Percentiles rank a stretch among this genome's conserved stretches.
These are phyloP conservation scores for Podarcis lilfordi DNA, from an alignment of 2,797 vertebrate species.

Conservation along the genomic window DNA sequence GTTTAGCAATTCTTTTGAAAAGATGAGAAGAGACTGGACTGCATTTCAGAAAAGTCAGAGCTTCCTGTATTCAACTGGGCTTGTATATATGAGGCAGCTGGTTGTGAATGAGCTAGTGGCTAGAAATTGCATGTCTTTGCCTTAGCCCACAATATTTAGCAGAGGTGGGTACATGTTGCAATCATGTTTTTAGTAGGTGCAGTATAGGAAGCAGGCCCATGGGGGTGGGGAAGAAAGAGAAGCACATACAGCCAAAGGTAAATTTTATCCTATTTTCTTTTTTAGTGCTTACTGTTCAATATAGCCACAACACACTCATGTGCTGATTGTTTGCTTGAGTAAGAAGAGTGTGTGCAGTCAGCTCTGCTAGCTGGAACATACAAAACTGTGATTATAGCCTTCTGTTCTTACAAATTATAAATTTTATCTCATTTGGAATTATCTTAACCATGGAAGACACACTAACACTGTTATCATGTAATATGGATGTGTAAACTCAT, in stretches of 20 bases:
- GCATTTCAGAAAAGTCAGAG: not conserved
- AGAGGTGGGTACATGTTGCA: too few relatives aligned
- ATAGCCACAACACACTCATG: not conserved
- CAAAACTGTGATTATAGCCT: not conserved
- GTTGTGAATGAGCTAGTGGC: not conserved
- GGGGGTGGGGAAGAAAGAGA: not conserved
- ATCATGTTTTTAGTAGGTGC: not conserved
- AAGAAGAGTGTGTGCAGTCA: not conserved
- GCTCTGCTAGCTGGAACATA: not conserved
- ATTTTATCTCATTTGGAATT: not conserved
- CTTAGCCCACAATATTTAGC: not conserved
- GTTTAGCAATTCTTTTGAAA: not conserved
- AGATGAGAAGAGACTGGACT: not conserved
- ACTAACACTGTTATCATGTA: not conserved
- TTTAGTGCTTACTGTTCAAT: not conserved
- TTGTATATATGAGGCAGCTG: slow-evolving; percentile 19
- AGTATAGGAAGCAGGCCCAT: not conserved
- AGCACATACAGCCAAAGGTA: not conserved
- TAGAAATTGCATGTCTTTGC: not conserved
- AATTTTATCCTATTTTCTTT: not conserved
- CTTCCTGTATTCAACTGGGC: not conserved
- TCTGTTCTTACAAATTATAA: not conserved
- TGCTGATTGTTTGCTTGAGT: not conserved
- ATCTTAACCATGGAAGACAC: not conserved
- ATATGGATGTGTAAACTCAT: not conserved